Evolutionary conservation across 2,797 vertebrate genomes (phyloP), one percentile per base, ranked within the genome.

Genomic region (Intellagama lesueurii): DNA sequence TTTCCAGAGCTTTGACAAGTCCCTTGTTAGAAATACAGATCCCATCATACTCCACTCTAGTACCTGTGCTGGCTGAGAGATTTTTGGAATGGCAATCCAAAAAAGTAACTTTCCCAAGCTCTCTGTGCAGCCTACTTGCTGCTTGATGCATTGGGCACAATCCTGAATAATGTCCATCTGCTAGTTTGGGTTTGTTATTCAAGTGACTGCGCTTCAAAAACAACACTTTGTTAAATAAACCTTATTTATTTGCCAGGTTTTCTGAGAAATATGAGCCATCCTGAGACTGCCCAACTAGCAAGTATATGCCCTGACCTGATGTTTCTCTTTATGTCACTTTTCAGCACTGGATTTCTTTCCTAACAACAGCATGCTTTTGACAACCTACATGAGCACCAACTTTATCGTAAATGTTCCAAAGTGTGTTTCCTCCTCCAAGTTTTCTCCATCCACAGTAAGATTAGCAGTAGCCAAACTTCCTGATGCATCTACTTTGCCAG

Each of bases 261-360:
- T 32, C 12, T 79, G 14, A 85, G 0, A 60, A 32, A 89, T 47
- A 80, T 82, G 24, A 68, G 32, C 4, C 8, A 28, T 52, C 64
- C 17, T 14, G 1, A 16, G 8, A 56, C 75, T 82, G 5, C 0
- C 0, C 70, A 5, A 47, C 76, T 66, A 79, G 66, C 64, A 83
- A 77, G 9, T 49, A 85, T 64, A 75, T n/a, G 7, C 22, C 79
- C 78, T 91, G 2, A 16, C 79, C 73, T 91, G 2, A 72, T 16
- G 8, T 35, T 32, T 0, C 16, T 5, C 11, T 86, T 86, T 26
- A 14, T 87, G 52, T 85, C 56, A 24, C 40, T 91, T 83, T 91
- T 64, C 87, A 87, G 73, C 52, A 3, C 8, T 91, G 44, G 78
- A 84, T 56, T 92, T 91, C 75, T 88, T 56, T 72, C 82, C 4